These are phyloP conservation scores for Mythimna albipuncta DNA, from an alignment of 2,888 invertebrate species.

Conservation along the genomic window DNA sequence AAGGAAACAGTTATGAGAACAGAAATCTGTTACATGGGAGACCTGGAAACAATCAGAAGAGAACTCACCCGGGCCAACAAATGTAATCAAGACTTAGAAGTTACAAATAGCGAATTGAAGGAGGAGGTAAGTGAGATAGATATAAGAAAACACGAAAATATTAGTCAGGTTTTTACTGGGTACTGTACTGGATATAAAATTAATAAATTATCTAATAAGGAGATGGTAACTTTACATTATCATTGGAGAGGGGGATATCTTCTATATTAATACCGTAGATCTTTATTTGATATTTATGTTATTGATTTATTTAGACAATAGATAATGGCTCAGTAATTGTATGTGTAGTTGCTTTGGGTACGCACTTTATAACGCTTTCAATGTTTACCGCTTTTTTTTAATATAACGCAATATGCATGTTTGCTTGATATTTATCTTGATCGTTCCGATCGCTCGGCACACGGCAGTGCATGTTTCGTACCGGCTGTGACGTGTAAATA, in stretches of 20 bases:
- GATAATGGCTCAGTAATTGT: conserved; percentile 41
- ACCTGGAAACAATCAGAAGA: conserved; percentile 87
- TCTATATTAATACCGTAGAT: conserved; percentile 23
- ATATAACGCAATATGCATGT: conserved; percentile 72
- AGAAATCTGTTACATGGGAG: conserved; percentile 84
- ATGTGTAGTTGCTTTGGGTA: conserved; percentile 70
- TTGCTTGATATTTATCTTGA: conserved; percentile 66
- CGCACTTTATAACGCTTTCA: conserved; percentile 72
- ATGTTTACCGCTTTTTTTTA: conserved; percentile 67
- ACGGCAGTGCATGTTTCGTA: conserved; percentile 79
- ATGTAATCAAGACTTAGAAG: conserved; percentile 92
- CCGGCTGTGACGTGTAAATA: conserved; percentile 78
- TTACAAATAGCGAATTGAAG: conserved; percentile 92
- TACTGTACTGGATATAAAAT: neutral
- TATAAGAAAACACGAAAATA: neutral
- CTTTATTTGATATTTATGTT: conserved; percentile 22
- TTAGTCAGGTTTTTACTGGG: conserved; percentile 1
- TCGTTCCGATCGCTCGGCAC: conserved; percentile 69
- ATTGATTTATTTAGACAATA: conserved; percentile 34
- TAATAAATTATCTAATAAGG: conserved; percentile 34
- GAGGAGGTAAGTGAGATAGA: conserved; percentile 90
- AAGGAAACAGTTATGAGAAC: conserved; percentile 85
- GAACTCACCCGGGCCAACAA: conserved; percentile 90
- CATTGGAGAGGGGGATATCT: conserved; percentile 35
- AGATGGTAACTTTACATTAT: conserved; percentile 36